Evolutionary conservation across 2,888 invertebrate species (phyloP), one percentile per base, ranked within the genome.

Genomic region (Nomada flava): DNA sequence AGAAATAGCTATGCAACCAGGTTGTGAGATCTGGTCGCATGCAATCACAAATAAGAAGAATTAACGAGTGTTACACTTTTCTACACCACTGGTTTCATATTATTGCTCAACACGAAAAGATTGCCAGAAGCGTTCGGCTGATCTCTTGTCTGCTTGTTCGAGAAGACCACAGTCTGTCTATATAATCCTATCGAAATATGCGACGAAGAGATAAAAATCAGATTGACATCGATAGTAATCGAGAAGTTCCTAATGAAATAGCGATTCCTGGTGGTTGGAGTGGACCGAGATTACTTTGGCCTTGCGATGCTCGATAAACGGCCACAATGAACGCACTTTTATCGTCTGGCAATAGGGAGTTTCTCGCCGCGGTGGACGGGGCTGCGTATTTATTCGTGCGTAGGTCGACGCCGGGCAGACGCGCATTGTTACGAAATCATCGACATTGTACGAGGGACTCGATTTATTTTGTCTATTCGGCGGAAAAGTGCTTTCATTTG

Each of bases 391-490:
- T 84, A 76, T 64, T 78, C 79, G 82, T 71, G 86, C 86, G 79
- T 84, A 68, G 76, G 57, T 57, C 74, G 77, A 77, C 76, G 69
- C 20, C 63, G 77, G 44, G 68, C 73, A 75, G 75, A 64, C 69
- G 80, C 69, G 83, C 63, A 89, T 86, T 89, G 89, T 89, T 82
- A 80, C 85, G 64, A 79, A 89, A 89, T 89, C 84, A 90, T 89
- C 83, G 80, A 85, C 85, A 88, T 85, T 86, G 88, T 85, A 72
- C 77, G 64, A 63, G 80, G 75, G 84, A 78, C 82, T 88, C 89
- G 89, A 90, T 91, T 91, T 90, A 91, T 91, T 91, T 91, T 87
- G 88, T 90, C 91, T 86, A 89, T 87, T 91, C 87, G 84, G 85
- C 85, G 87, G 87, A 89, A 89, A 91, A 90, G 89, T 90, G 89